A percentile compares a stretch with the other conserved stretches of the same genome.
Conservation (phyloP, 2,113 vertebrate species). For the Pterophyllum scalare region DNA sequence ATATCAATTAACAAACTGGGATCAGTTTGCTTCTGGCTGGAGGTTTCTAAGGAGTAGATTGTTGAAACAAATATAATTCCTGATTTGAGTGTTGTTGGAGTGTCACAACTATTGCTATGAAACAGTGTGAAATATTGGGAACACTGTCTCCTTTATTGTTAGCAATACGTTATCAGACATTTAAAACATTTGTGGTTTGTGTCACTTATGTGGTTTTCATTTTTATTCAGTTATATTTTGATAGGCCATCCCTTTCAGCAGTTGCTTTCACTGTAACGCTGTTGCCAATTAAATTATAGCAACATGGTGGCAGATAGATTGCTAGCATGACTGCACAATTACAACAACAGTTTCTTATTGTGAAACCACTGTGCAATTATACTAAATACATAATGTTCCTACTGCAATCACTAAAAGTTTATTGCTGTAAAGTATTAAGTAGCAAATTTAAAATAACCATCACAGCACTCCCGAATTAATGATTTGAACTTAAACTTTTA, state of each 20-base stretch:
- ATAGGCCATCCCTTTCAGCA: background rate
- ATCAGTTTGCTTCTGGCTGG: slow-evolving; percentile 34
- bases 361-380: background rate
- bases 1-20: slow-evolving; percentile 19
- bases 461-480: background rate
- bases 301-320: background rate
- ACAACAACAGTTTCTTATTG: background rate
- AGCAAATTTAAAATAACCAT: background rate
- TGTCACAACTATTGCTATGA: background rate
- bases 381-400: background rate
- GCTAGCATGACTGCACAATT: background rate
- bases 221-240: background rate
- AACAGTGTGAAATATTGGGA: background rate
- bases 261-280: background rate
- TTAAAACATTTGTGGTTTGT: background rate
- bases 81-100: slow-evolving; percentile 5
- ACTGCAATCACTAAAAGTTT: background rate
- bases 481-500: background rate
- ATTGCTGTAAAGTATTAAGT: background rate
- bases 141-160: background rate
- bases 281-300: background rate
- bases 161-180: background rate
- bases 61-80: slow-evolving; percentile 10
- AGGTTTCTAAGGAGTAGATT: slow-evolving; percentile 22
- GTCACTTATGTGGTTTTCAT: background rate